phyloP scores from a whole-genome alignment of 2,797 vertebrate species.

The Buceros bicornis region DNA sequence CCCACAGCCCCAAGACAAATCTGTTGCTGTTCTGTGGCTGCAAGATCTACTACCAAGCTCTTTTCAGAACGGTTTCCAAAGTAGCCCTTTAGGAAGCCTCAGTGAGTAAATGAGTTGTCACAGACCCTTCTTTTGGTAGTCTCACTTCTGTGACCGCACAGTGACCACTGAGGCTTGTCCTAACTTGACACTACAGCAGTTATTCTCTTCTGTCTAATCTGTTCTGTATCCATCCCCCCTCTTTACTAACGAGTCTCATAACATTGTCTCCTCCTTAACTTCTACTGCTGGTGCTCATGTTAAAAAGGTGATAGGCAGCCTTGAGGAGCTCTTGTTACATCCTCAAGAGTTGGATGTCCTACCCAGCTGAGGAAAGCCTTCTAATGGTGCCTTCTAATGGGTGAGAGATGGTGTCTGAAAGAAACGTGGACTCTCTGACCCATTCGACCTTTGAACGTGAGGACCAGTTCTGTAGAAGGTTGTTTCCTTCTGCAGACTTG shows the following conservation, averaged over 20 bases:
- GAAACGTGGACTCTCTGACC: background rate
- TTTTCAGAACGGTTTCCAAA: background rate
- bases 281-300: background rate
- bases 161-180: background rate
- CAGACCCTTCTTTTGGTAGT: background rate
- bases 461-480: background rate
- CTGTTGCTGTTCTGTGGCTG: background rate
- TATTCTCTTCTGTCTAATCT: background rate
- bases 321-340: background rate
- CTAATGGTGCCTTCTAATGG: background rate
- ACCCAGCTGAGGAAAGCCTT: background rate
- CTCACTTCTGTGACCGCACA: background rate
- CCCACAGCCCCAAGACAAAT: background rate
- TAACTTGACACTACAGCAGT: background rate
- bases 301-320: background rate
- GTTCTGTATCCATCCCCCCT: background rate
- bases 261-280: background rate
- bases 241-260: background rate
- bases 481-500: background rate
- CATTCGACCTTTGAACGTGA: accelerated
- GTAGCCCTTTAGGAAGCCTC: background rate
- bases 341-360: background rate
- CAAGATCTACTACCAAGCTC: background rate
- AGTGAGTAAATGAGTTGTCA: background rate
- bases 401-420: background rate